These are phyloP conservation scores for Endomychus coccineus DNA, from an alignment of 2,888 invertebrate genomes.

Conservation along the genomic window DNA sequence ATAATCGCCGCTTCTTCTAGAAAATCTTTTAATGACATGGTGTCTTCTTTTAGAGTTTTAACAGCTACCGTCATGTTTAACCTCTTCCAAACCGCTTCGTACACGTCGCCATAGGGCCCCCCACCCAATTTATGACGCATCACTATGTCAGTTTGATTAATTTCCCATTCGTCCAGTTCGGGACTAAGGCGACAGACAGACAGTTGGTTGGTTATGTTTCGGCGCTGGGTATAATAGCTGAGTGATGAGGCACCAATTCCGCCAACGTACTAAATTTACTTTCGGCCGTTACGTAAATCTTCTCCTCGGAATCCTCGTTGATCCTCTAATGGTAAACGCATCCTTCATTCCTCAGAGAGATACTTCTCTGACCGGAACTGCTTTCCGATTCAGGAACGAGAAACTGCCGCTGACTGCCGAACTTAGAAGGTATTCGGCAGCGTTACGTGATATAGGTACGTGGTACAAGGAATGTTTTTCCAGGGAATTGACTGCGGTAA, in stretches of 20 bases:
- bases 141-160: constrained; percentile 94
- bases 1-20: constrained; percentile 98
- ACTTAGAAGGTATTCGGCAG: constrained; percentile 94
- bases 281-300: constrained; percentile 95
- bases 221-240: constrained; percentile 97
- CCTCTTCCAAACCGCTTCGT: constrained; percentile 93
- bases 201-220: constrained; percentile 90
- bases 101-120: constrained; percentile 91
- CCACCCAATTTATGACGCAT: constrained; percentile 98
- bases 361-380: constrained; percentile 91
- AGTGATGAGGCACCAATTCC: constrained; percentile 98
- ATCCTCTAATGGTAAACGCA: constrained; percentile 95
- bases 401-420: constrained; percentile 99
- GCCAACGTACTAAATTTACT: constrained; percentile 96
- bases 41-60: constrained; percentile 98
- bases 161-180: constrained; percentile 95
- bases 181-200: constrained; percentile 91
- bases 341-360: constrained; percentile 68
- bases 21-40: constrained; percentile 98
- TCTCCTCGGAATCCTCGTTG: constrained; percentile 88
- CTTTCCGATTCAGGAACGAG: constrained; percentile 97
- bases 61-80: constrained; percentile 97
- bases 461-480: constrained; percentile 99
- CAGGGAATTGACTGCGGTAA: constrained; percentile 93
- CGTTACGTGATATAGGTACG: constrained; percentile 94